Base-by-base conservation (phyloP, 2,888 invertebrate genomes). In the Abscondita cerata region DNA sequence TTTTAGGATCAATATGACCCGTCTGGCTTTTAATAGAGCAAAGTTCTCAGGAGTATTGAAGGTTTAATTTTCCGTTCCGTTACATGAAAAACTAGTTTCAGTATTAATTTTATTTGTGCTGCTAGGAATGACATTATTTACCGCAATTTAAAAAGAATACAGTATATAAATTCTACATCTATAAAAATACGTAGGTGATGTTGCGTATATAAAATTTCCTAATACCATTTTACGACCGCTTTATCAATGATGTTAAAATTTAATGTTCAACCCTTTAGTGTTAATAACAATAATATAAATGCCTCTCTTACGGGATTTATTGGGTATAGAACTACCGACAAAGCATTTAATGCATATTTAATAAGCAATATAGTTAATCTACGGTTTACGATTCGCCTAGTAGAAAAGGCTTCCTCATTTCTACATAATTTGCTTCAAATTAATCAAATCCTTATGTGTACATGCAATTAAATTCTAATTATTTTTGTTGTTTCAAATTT, bases 341-440 rank as follows among this genome's bases (percentile, higher is more conserved):
- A 69, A 68, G 66, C 52, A 64, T 56, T 65, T 62, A 66, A 68
- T 68, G 67, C 70, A 66, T 67, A 64, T 66, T 69, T 70, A 69
- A 70, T 70, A 69, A 70, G 68, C 64, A 65, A 66, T 66, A 66
- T 52, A 64, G 58, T 64, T 69, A 68, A 69, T 68, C 65, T 60
- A 16, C 40, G 50, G 47, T 62, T 63, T 60, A 66, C 64, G 53
- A 59, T 62, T 62, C 55, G 54, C 56, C 65, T 59, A 41, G 55
- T 50, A 5, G 15, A 34, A 52, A 31, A 31, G 3, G 31, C 47
- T 48, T 31, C 31, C 44, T 3, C 18, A 44, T 18, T 18, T 44
- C 18, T 56, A 48, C 25, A 25, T 25, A 25, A 2, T 25, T 25
- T 6, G 25, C 6, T 25, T 25, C 6, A 25, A 25, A 25, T 25